Percentiles rank a stretch among this genome's conserved stretches.
These are phyloP conservation scores for Dicranocentrus wangi DNA, from an alignment of 2,888 invertebrate species.

Conservation along the genomic window DNA sequence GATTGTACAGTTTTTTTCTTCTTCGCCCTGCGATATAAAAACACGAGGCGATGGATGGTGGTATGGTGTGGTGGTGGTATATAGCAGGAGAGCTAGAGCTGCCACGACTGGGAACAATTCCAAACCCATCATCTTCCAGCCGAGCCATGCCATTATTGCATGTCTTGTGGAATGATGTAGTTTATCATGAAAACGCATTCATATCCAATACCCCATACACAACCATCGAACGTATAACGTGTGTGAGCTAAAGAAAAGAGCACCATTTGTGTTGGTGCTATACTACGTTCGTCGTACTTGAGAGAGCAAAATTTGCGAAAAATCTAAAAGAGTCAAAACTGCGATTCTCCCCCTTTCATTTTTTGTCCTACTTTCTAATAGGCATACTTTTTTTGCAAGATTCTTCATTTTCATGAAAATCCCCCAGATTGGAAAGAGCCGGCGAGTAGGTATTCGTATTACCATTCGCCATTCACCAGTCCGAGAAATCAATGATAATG, in stretches of 20 bases:
- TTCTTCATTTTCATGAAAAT: constrained; percentile 30
- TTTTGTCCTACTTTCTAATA: constrained; percentile 53
- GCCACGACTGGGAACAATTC: constrained; percentile 51
- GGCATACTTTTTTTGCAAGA: constrained; percentile 26
- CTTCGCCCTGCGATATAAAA: background rate
- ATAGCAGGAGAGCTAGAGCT: too few relatives aligned
- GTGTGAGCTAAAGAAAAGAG: background rate
- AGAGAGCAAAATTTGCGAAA: too few relatives aligned
- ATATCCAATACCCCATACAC: constrained; percentile 22
- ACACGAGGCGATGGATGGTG: too few relatives aligned
- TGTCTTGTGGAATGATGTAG: constrained; percentile 52
- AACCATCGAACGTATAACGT: background rate
- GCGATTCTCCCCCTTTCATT: constrained; percentile 39
- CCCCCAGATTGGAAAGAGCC: background rate
- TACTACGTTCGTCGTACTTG: too few relatives aligned
- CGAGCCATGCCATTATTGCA: constrained; percentile 53
- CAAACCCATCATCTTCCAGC: constrained; percentile 56
- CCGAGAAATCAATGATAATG: constrained; percentile 42
- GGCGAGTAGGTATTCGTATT: too few relatives aligned
- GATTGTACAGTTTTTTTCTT: constrained; percentile 12
- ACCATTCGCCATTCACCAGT: too few relatives aligned
- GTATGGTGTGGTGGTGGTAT: too few relatives aligned
- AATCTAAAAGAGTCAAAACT: constrained; percentile 47
- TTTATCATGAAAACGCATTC: constrained; percentile 52
- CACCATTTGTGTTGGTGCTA: too few relatives aligned